Evolutionary conservation across 2,888 invertebrate genomes (phyloP).

Genomic region (Erebia ligea): DNA sequence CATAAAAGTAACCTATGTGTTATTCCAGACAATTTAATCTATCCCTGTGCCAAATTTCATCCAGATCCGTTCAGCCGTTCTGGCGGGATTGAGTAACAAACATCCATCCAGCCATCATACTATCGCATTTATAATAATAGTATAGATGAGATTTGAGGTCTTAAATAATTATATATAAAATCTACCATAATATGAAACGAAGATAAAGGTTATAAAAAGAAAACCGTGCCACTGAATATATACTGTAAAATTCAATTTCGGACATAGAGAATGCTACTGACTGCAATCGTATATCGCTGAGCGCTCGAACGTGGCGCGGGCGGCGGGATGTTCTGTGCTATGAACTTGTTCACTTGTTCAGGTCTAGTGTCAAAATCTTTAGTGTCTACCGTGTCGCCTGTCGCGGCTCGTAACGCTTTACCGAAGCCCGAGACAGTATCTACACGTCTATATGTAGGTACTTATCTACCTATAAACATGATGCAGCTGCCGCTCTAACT

Average conservation of each 20-base stretch:
- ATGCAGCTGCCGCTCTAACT: neutral
- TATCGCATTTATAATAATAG: no score
- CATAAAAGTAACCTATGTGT: no score
- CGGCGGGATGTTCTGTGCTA: slow-evolving; percentile 47
- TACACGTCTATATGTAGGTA: slow-evolving; percentile 9
- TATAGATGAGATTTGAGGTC: no score
- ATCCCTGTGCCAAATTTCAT: no score
- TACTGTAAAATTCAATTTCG: neutral
- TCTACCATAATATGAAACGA: no score
- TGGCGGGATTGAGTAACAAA: no score
- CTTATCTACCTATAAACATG: neutral
- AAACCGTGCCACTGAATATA: neutral
- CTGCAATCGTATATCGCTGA: slow-evolving; percentile 40
- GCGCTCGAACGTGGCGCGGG: slow-evolving; percentile 45
- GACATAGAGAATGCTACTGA: slow-evolving; percentile 3
- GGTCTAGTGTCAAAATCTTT: slow-evolving; percentile 80
- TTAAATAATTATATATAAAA: no score
- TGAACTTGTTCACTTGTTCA: slow-evolving; percentile 54
- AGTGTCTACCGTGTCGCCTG: slow-evolving; percentile 61
- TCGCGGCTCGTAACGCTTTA: slow-evolving; percentile 25
- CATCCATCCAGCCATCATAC: no score
- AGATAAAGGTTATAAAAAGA: neutral
- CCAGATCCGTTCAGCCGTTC: no score
- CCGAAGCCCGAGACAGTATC: slow-evolving; percentile 17
- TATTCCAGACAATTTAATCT: no score